Conservation (phyloP, 2,888 invertebrate genomes). For the Uropetala carovei region DNA sequence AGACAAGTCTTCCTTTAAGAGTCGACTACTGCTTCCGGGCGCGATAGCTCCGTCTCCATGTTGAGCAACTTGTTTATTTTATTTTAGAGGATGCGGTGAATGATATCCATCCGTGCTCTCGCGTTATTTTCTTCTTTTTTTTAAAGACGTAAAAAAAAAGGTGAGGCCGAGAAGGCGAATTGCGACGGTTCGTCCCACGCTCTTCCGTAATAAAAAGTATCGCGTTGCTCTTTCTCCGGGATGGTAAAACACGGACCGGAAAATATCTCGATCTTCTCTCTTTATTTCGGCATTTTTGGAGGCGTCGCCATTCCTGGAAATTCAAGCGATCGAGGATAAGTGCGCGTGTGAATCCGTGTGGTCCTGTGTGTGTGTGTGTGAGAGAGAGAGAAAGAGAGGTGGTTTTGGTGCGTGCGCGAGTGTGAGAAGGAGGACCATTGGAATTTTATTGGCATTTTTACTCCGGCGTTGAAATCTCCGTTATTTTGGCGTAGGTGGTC, state of each 20-base stretch:
- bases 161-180: background rate
- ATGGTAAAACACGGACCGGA: background rate
- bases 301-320: no score
- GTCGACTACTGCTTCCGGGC: background rate
- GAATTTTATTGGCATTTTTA: background rate
- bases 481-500: background rate
- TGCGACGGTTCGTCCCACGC: background rate
- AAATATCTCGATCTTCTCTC: no score
- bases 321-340: no score
- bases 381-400: background rate
- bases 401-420: background rate
- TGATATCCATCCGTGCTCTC: no score
- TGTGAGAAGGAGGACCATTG: background rate
- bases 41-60: background rate
- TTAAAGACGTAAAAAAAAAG: background rate
- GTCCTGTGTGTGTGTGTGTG: no score
- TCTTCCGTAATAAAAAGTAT: background rate
- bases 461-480: constrained; percentile 2
- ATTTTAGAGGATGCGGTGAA: no score
- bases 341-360: no score
- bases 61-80: no score
- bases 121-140: background rate
- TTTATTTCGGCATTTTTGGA: no score
- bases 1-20: background rate
- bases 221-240: background rate